Percentiles rank a stretch among this genome's conserved stretches.
These are phyloP conservation scores for Vespertilio murinus DNA, from an alignment of 2,797 vertebrate genomes.

Conservation along the genomic window DNA sequence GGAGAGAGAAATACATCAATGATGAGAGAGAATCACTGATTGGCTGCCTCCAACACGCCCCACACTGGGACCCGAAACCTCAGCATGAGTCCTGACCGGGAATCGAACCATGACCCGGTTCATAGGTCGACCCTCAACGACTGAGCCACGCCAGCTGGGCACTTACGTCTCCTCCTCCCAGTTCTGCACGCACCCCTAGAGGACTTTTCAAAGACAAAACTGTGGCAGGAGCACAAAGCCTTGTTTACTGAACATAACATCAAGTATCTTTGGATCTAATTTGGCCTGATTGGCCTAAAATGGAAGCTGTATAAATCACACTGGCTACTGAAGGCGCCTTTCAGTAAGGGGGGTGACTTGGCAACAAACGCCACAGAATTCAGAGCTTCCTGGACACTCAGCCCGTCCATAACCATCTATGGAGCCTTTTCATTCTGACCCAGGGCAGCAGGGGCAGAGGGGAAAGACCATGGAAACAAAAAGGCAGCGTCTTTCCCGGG, in stretches of 20 bases:
- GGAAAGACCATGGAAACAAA: background rate
- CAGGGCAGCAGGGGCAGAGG: background rate
- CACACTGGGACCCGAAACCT: no score
- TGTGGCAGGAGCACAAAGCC: background rate
- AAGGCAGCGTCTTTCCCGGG: background rate
- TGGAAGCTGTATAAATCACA: background rate
- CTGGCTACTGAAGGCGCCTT: background rate
- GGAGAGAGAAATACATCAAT: no score
- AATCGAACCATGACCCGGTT: no score
- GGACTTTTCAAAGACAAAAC: background rate
- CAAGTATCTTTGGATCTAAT: background rate
- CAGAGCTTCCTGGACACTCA: background rate
- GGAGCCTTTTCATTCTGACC: background rate
- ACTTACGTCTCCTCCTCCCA: background rate
- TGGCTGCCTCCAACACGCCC: no score
- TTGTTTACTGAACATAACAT: background rate
- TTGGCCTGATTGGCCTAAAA: slow-evolving; percentile 2
- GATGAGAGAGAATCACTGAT: no score
- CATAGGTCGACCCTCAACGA: no score
- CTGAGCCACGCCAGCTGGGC: no score
- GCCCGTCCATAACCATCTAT: background rate
- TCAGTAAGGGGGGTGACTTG: background rate
- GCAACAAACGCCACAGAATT: background rate
- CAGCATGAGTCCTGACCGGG: no score
- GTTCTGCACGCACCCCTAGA: background rate